Evolutionary conservation across 64 coral and sea anemone species (phyloP).

Genomic region (Hydrozoanthus tunicans): DNA sequence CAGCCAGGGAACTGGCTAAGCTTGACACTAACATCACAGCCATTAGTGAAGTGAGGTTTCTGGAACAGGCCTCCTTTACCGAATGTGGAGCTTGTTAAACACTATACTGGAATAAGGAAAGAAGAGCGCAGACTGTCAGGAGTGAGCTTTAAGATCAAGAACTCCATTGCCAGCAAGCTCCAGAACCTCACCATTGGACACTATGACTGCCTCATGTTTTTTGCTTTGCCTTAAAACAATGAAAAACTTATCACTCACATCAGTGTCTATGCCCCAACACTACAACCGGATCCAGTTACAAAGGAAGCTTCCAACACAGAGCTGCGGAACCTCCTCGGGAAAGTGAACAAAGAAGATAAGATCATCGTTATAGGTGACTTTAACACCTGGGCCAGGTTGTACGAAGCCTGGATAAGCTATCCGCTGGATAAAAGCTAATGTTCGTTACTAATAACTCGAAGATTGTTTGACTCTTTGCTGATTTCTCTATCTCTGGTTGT

Average conservation of each 20-base stretch:
- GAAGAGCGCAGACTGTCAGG: background rate
- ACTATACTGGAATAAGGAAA: background rate
- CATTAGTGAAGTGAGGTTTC: background rate
- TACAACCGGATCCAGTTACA: background rate
- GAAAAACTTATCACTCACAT: background rate
- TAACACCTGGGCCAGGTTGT: too few relatives aligned
- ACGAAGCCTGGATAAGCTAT: too few relatives aligned
- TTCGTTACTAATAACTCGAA: too few relatives aligned
- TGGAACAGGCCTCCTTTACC: background rate
- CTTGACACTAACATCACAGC: conserved; percentile 24
- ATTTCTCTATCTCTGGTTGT: too few relatives aligned
- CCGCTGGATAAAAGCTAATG: too few relatives aligned
- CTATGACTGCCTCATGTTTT: background rate
- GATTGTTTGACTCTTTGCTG: too few relatives aligned
- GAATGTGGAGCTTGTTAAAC: conserved; percentile 17
- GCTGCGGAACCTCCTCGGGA: background rate
- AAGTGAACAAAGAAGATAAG: background rate
- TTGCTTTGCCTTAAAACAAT: background rate
- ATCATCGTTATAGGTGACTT: background rate
- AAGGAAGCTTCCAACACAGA: conserved; percentile 2
- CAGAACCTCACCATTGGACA: background rate
- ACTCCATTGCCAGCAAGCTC: conserved; percentile 4
- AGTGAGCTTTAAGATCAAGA: conserved; percentile 27
- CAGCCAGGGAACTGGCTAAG: conserved; percentile 17
- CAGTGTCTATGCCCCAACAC: conserved; percentile 13